phyloP scores from a whole-genome alignment of 2,113 vertebrate species.

The Aldabrachelys gigantea region DNA sequence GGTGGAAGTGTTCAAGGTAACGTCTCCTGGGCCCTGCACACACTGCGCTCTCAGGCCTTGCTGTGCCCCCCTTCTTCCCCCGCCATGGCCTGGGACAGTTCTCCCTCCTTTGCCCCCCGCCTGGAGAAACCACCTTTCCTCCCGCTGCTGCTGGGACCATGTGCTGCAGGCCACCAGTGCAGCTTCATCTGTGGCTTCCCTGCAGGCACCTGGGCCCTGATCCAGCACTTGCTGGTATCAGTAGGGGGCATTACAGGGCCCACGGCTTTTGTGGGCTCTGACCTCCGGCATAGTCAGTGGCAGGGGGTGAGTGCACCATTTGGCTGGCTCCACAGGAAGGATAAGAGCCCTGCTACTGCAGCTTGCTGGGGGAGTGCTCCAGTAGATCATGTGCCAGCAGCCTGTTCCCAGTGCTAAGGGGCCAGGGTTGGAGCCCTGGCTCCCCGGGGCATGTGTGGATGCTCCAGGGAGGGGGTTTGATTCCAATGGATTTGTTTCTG shows the following conservation, averaged over 20 bases:
- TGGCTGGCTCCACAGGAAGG: background rate
- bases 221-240: background rate
- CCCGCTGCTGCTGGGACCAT: background rate
- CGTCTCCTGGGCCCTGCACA: background rate
- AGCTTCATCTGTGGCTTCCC: too few relatives aligned
- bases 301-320: background rate
- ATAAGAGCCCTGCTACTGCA: background rate
- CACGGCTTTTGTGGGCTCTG: too few relatives aligned
- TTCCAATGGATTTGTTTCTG: background rate
- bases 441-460: too few relatives aligned
- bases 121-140: rapidly evolving
- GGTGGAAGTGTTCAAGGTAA: constrained; percentile 96
- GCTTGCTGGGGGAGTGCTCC: background rate
- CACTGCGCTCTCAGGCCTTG: background rate
- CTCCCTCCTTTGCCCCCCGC: rapidly evolving
- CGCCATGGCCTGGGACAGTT: background rate
- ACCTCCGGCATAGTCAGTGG: too few relatives aligned
- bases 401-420: too few relatives aligned
- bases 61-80: background rate
- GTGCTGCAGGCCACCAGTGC: too few relatives aligned
- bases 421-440: too few relatives aligned
- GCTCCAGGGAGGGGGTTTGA: too few relatives aligned
- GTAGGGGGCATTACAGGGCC: too few relatives aligned
- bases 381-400: background rate
- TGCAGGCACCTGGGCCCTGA: background rate